Base-by-base conservation (phyloP, 2,888 invertebrate species). In the Hypsopygia costalis region DNA sequence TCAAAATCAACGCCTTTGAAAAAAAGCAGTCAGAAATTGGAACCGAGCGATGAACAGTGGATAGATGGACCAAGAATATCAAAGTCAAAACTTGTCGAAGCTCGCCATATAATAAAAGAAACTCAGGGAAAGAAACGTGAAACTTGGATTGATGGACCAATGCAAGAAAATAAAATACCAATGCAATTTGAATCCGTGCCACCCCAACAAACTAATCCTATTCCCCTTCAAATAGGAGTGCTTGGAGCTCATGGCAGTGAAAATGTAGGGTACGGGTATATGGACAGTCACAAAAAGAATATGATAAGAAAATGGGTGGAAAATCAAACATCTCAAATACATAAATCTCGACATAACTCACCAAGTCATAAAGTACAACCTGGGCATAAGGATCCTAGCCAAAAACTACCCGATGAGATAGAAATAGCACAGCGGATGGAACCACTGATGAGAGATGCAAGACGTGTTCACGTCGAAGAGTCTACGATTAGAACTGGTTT, bases 141-240 rank as follows among this genome's bases (percentile, higher is more conserved):
- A 81, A 97, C 96, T 1, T 98, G 98, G 98, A 95, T 98, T 40
- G 98, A 98, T 73, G 98, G 98, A 0, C 98, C 98, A 1, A 94
- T 95, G 91, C 94, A 95, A 58, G 83, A 86, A 60, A 83, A 82
- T 42, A 83, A 75, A 52, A 58, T 81, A 22, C 91, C 94, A 11
- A 42, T 73, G 44, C 81, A 77, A 50, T 80, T 83, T 56, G 88
- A 87, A 45, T 58, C 77, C 12, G 55, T 71, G 11, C 96, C 97
- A 6, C 92, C 94, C 77, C 94, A 93, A 55, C 94, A 93, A 55
- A 69, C 83, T 40, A 90, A 74, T 55, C 58, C 72, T 33, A 44
- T 81, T 36, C 79, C 82, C 28, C 66, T 85, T 33, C 87, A 86
- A 66, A 62, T 86, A 32, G 81, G 87, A 34, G 57, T 88, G 10